Base-by-base conservation (phyloP, 2,797 vertebrate species). In the Sebastes hopkinsi region DNA sequence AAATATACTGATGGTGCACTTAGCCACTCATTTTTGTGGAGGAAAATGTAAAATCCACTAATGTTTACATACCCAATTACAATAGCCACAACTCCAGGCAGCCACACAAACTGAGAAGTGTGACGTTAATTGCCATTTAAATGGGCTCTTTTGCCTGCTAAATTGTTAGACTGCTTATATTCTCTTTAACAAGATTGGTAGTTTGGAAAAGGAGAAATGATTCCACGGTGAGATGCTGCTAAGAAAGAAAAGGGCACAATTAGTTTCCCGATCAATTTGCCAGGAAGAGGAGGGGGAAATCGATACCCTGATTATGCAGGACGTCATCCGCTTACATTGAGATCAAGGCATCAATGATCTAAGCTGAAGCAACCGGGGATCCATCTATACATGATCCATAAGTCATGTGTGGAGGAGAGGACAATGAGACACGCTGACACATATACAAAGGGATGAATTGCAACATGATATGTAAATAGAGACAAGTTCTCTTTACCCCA, bases 301-400 rank as follows among this genome's bases (percentile, higher is more conserved):
- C 94, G 72, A 95, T 95, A 80, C 30, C 62, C 88, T 92, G 89
- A 93, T 94, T 94, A 95, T 94, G 92, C 90, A 87, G 85, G 84
- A 89, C 80, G 73, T 93, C 89, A 93, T 91, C 61, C 8, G 87
- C 87, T 93, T 89, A 84, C 91, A 84, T 12, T 75, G 84, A 83
- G 92, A 94, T 93, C 91, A 94, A 91, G 85, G 79, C 82, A 46
- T 93, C 91, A 83, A 85, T 91, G 90, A 86, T 84, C 88, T 81
- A 84, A 87, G 78, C 87, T 72, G 75, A 74, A 78, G 79, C 80
- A 84, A 78, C 75, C 71, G 38, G 75, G 80, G 79, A 88, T 80
- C 75, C 75, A 77, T 88, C 83, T 75, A 77, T 75, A 76, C 52
- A 18, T 80, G 83, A 92, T 88, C 87, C 66, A 90, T 85, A 83